Percentiles rank a stretch among this genome's conserved stretches.
Evolutionary conservation across 1,140 invertebrate species (phyloP).

Genomic region (Heliothis subflexa): DNA sequence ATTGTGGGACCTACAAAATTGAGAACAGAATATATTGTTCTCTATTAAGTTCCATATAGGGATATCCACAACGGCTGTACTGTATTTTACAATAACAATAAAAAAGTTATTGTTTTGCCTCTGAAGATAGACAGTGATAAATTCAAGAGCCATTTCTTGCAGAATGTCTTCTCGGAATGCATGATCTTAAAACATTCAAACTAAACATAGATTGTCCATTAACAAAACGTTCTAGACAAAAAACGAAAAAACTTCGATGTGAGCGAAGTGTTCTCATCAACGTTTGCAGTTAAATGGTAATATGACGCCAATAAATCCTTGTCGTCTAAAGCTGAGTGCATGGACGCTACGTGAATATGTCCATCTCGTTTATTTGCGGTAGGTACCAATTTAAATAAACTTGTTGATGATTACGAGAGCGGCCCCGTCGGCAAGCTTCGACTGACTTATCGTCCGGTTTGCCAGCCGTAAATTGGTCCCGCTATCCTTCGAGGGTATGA

Average conservation of each 20-base stretch:
- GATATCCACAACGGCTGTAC: too few relatives aligned
- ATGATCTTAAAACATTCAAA: background rate
- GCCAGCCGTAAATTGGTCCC: conserved; percentile 53
- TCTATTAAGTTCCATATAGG: too few relatives aligned
- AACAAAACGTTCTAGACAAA: background rate
- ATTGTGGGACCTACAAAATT: background rate
- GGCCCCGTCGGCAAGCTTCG: conserved; percentile 48
- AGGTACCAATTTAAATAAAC: conserved; percentile 60
- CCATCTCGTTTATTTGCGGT: conserved; percentile 57
- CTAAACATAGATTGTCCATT: background rate
- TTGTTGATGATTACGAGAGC: conserved; percentile 56
- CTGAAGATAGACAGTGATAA: too few relatives aligned
- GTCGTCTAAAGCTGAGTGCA: conserved; percentile 45
- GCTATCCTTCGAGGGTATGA: conserved; percentile 50
- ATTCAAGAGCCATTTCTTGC: too few relatives aligned
- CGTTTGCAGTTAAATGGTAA: conserved; percentile 39
- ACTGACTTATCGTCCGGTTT: conserved; percentile 50
- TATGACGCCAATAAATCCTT: conserved; percentile 47
- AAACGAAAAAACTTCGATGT: background rate
- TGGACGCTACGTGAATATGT: conserved; percentile 41
- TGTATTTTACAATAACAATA: too few relatives aligned
- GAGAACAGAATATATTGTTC: too few relatives aligned
- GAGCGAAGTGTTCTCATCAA: conserved; percentile 12
- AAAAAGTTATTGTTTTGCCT: too few relatives aligned
- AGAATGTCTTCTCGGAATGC: background rate